Evolutionary conservation across 1,140 invertebrate species (phyloP).

Genomic region (Papilio glaucus): DNA sequence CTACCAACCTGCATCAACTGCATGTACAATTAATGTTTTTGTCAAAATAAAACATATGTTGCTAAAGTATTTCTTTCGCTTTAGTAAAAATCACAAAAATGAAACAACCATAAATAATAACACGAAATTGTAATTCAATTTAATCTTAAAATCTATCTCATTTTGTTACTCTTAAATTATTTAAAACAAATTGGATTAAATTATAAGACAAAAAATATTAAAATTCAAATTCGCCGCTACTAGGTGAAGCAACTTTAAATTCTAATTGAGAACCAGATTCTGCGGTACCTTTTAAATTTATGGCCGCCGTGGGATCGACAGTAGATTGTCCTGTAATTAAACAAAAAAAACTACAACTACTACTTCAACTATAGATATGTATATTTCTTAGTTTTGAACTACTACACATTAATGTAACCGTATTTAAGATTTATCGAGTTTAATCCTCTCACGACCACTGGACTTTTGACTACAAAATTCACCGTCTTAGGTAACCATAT

Average conservation of each 20-base stretch:
- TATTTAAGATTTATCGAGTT: too few species aligned
- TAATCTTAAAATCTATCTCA: not conserved
- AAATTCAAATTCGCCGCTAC: constrained; percentile 65
- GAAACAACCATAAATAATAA: not conserved
- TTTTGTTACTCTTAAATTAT: not conserved
- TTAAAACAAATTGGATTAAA: constrained; percentile 23
- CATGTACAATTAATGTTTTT: too few species aligned
- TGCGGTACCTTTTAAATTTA: not conserved
- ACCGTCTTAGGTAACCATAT: too few species aligned
- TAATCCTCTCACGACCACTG: too few species aligned
- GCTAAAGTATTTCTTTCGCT: not conserved
- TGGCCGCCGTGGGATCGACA: not conserved
- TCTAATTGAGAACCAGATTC: not conserved
- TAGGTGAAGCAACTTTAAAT: constrained; percentile 43
- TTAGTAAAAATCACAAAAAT: constrained; percentile 6
- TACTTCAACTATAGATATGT: not conserved
- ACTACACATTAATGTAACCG: too few species aligned
- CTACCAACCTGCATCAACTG: too few species aligned
- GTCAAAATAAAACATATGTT: too few species aligned
- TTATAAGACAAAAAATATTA: constrained; percentile 41
- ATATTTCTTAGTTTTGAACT: too few species aligned
- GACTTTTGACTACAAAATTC: too few species aligned
- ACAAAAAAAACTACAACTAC: not conserved
- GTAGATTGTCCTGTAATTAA: not conserved
- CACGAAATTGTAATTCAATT: not conserved